Base-by-base conservation (phyloP, 2,888 invertebrate genomes). In the Folsomia candida region DNA sequence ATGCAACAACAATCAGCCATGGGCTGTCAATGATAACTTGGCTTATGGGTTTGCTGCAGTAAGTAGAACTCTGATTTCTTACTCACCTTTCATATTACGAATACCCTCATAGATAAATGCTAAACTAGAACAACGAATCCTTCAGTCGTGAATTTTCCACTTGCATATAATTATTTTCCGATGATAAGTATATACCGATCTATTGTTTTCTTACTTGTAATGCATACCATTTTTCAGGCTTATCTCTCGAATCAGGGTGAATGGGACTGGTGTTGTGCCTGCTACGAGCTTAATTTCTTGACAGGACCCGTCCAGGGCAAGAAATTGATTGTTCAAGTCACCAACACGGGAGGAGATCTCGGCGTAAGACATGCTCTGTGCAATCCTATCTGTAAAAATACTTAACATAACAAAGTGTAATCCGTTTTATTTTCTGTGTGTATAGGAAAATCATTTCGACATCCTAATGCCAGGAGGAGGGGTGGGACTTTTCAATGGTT, bases 381-480 rank as follows among this genome's bases (percentile, higher is more conserved):
- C n/a, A n/a, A n/a, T 1, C 25, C 3, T 1, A 58, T n/a, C 14
- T 11, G 11, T 58, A 14, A 14, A 3, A 20, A 22, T 59, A 18
- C 14, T 24, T 59, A 22, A 2, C 9, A 11, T 9, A 9, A 27
- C 27, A 26, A 61, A 20, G 2, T 27, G 6, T 14, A 27, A 4
- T n/a, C n/a, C n/a, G n/a, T n/a, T n/a, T n/a, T n/a, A n/a, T n/a
- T n/a, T n/a, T n/a, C n/a, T n/a, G n/a, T n/a, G n/a, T n/a, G n/a
- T 37, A 37, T 37, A 37, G 37, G 37, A 29, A 28, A 75, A 75
- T 25, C 75, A 75, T 67, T 75, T 75, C 37, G 75, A 75, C 29
- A 14, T 75, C 2, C 75, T 72, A 68, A 72, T 75, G 14, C 75
- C 75, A 1, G 75, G 75, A 20, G 72, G 75, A 14, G 75, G 75